phyloP scores from a whole-genome alignment of 2,113 vertebrate species.

The Notechis scutatus region DNA sequence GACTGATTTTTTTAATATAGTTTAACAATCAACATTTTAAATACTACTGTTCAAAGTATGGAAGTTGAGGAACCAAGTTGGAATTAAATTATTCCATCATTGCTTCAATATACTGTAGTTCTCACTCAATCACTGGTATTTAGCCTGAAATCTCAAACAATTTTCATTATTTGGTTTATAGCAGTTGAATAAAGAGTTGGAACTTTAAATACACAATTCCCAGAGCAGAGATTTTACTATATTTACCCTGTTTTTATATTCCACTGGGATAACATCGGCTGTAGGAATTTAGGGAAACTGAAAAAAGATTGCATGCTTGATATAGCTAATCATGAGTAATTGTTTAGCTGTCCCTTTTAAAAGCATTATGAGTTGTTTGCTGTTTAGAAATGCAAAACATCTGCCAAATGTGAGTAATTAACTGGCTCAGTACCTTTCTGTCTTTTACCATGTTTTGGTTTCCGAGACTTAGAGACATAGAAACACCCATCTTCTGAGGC shows the following conservation, averaged over 20 bases:
- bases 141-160: constrained; percentile 35
- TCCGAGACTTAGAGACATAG: constrained; percentile 51
- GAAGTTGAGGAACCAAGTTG: constrained; percentile 50
- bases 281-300: constrained; percentile 28
- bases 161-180: constrained; percentile 43
- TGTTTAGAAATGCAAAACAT: constrained; percentile 61
- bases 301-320: constrained; percentile 10
- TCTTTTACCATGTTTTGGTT: constrained; percentile 61
- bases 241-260: neutral
- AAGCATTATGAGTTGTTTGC: constrained; percentile 49
- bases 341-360: constrained; percentile 34
- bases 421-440: constrained; percentile 54
- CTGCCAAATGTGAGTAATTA: constrained; percentile 55
- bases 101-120: constrained; percentile 38
- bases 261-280: constrained; percentile 34
- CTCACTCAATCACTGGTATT: constrained; percentile 32
- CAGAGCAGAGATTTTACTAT: constrained; percentile 13
- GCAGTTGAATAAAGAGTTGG: constrained; percentile 19
- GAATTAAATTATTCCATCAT: constrained; percentile 42
- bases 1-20: constrained; percentile 51
- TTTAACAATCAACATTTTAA: constrained; percentile 63
- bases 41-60: constrained; percentile 50
- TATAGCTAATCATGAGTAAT: constrained; percentile 32
- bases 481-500: constrained; percentile 63
- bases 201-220: constrained; percentile 33